Conservation (phyloP, 1,140 invertebrate genomes). For the Gyrodactylus salaris region DNA sequence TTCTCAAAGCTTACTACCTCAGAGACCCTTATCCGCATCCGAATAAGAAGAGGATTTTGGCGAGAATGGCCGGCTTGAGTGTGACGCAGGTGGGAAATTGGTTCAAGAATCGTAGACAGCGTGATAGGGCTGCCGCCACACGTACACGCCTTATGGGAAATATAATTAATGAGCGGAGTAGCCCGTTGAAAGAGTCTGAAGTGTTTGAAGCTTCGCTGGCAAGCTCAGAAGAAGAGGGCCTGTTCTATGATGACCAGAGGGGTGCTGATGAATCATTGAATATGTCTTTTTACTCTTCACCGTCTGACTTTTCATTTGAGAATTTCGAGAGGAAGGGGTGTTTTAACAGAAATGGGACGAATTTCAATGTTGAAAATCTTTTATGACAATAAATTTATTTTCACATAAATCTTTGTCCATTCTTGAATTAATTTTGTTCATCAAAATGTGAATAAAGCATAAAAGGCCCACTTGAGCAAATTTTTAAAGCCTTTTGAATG, state of each 20-base stretch:
- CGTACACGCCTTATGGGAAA: not conserved
- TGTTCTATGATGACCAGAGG: not conserved
- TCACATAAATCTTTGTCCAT: no score
- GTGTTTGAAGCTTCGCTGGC: not conserved
- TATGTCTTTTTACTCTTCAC: no score
- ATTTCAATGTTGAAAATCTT: no score
- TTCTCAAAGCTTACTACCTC: constrained; percentile 83
- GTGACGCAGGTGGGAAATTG: constrained; percentile 98
- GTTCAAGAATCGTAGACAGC: constrained; percentile 94
- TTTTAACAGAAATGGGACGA: no score
- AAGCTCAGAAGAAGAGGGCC: not conserved
- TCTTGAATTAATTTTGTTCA: no score
- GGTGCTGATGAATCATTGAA: not conserved
- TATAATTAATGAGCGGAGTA: not conserved
- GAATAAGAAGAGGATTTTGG: constrained; percentile 82
- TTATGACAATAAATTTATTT: no score
- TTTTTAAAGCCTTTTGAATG: no score
- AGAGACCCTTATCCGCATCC: constrained; percentile 97
- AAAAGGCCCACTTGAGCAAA: no score
- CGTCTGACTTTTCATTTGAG: no score
- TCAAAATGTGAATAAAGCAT: no score
- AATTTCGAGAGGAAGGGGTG: no score
- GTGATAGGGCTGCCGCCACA: constrained; percentile 53
- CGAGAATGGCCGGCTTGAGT: constrained; percentile 74
- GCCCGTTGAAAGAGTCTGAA: not conserved